phyloP scores from a whole-genome alignment of 2,888 invertebrate genomes.

The Lasioglossum figueresi region DNA sequence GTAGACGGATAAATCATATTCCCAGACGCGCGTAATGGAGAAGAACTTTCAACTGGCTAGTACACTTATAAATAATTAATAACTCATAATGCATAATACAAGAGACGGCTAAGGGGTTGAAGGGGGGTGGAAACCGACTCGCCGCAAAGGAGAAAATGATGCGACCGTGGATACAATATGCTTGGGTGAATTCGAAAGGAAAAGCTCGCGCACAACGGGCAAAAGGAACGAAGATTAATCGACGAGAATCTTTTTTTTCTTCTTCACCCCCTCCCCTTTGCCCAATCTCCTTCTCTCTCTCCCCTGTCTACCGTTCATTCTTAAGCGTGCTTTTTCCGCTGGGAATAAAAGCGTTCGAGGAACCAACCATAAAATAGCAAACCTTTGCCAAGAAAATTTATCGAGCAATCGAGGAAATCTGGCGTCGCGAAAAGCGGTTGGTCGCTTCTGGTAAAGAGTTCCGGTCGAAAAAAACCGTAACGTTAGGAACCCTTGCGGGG shows the following conservation, averaged over 20 bases:
- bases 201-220: constrained; percentile 45
- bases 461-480: constrained; percentile 1
- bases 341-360: constrained; percentile 27
- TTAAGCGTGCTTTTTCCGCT: constrained; percentile 38
- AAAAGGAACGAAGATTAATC: constrained; percentile 69
- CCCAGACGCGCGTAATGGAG: constrained; percentile 39
- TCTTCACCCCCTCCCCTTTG: not conserved
- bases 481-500: constrained; percentile 17
- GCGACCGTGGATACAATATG: constrained; percentile 56
- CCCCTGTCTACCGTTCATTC: constrained; percentile 3
- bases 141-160: constrained; percentile 43
- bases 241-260: constrained; percentile 29
- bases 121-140: not conserved
- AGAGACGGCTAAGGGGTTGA: constrained; percentile 3
- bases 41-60: constrained; percentile 48
- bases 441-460: constrained; percentile 41
- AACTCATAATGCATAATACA: constrained; percentile 62
- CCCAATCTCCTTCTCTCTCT: not conserved
- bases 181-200: constrained; percentile 54
- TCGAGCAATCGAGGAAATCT: constrained; percentile 56
- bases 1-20: constrained; percentile 50
- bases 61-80: constrained; percentile 68
- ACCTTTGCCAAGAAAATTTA: constrained; percentile 52
- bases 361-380: constrained; percentile 51
- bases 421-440: constrained; percentile 39